Percentiles rank a stretch among this genome's conserved stretches.
Evolutionary conservation across 2,888 invertebrate species (phyloP).

Genomic region (Drosophila vallismaia): DNA sequence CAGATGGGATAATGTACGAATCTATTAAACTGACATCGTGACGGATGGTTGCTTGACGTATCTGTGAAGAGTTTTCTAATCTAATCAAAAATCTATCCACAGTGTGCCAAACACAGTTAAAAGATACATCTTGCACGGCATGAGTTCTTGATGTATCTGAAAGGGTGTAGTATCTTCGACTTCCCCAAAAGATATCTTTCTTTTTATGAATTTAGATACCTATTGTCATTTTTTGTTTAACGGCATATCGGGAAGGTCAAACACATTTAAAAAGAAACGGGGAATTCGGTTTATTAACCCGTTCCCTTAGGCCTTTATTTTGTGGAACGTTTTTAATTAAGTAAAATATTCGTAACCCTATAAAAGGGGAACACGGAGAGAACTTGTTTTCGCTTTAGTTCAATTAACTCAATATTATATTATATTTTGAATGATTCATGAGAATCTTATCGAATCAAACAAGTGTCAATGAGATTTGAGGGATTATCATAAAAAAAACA

Average conservation of each 20-base stretch:
- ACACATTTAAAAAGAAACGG: slow-evolving; percentile 9
- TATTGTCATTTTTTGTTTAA: slow-evolving; percentile 32
- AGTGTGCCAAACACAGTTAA: too few relatives aligned
- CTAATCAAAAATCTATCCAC: too few relatives aligned
- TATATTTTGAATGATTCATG: background rate
- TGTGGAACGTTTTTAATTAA: background rate
- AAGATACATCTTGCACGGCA: too few relatives aligned
- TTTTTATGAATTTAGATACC: slow-evolving; percentile 7
- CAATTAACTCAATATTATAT: background rate
- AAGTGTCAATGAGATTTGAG: background rate
- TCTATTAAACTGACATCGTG: slow-evolving; percentile 30
- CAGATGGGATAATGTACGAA: slow-evolving; percentile 12
- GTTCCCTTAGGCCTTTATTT: background rate
- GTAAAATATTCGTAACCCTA: background rate
- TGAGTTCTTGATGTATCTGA: background rate
- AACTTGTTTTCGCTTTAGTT: background rate
- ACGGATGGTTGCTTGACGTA: slow-evolving; percentile 24
- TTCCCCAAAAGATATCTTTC: background rate
- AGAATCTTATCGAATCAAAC: background rate
- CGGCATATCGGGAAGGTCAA: slow-evolving; percentile 32
- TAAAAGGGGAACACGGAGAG: background rate
- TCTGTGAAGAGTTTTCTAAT: background rate
- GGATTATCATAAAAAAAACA: background rate
- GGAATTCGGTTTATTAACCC: background rate
- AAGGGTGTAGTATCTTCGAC: background rate